Base-by-base conservation (phyloP, 2,797 vertebrate species). In the Menidia menidia region DNA sequence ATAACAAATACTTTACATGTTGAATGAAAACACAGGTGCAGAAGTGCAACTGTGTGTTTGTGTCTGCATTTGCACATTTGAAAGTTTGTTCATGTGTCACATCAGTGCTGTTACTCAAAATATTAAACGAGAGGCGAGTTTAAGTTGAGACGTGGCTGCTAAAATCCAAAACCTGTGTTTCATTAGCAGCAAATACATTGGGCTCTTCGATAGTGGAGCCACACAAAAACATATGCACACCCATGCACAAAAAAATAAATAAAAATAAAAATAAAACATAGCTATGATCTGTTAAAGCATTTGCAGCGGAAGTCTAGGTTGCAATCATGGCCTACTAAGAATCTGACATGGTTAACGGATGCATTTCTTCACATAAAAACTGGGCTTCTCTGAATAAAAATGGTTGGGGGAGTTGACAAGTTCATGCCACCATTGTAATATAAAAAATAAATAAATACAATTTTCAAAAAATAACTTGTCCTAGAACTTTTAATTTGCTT, bases 181-280 rank as follows among this genome's bases (percentile, higher is more conserved):
- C 67, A 70, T 48, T 62, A 56, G 65, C 56, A 61, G 72, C 54
- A 57, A 59, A 54, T 60, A 44, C 45, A 68, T 53, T 25, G 25
- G 60, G 47, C 35, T 72, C 61, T 83, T 80, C 81, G 77, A 88
- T 73, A 64, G 68, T 60, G 63, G 61, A 80, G 76, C 64, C 56
- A 67, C 71, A 85, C 48, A n/a, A 53, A 72, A 81, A 83, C 71
- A 71, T 76, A 51, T 73, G 71, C 70, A 77, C 68, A 33, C 44
- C n/a, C 57, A 67, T 69, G 52, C 44, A 48, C 56, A 64, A 16
- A 69, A 41, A 7, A 15, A n/a, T 44, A 41, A 52, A 57, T 14
- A 6, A 7, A 42, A 9, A 59, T 45, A 65, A 48, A 45, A 18
- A 63, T n/a, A 13, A 64, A 15, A 60, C 19, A 32, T 6, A 43